A percentile compares a stretch with the other conserved stretches of the same genome.
These are phyloP conservation scores for Macrochelys suwanniensis DNA, from an alignment of 2,797 vertebrate genomes.

Conservation along the genomic window DNA sequence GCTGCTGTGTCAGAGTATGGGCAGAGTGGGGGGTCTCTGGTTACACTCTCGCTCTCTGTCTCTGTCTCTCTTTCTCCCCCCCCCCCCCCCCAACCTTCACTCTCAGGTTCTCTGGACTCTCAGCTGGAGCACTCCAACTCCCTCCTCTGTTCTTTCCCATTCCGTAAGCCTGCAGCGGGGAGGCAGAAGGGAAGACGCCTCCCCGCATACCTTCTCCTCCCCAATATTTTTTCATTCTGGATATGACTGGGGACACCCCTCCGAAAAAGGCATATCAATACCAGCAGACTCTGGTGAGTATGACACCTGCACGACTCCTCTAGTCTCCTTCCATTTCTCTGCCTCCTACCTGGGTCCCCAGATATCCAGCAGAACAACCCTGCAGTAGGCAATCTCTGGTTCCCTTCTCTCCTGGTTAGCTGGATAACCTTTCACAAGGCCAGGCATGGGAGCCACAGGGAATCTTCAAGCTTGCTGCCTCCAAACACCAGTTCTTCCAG, in stretches of 20 bases:
- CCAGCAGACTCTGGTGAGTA: constrained; percentile 92
- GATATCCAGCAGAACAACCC: neutral
- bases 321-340: neutral
- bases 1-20: constrained; percentile 57
- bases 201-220: neutral
- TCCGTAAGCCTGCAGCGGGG: constrained; percentile 35
- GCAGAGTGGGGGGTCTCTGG: constrained; percentile 74
- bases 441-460: neutral
- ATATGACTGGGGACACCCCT: constrained; percentile 91
- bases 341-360: neutral
- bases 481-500: neutral
- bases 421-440: neutral
- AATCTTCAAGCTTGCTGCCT: neutral
- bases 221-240: neutral
- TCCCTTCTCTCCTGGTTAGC: neutral
- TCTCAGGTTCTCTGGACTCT: constrained; percentile 57
- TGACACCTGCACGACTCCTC: neutral
- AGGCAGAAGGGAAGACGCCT: neutral
- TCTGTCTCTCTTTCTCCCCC: neutral
- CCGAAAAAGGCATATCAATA: constrained; percentile 91
- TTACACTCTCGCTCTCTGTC: constrained; percentile 57
- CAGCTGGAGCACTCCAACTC: neutral
- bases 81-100: constrained; percentile 60
- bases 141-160: neutral
- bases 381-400: neutral